Evolutionary conservation across 2,888 invertebrate genomes (phyloP).

Genomic region (Philaethria dido): DNA sequence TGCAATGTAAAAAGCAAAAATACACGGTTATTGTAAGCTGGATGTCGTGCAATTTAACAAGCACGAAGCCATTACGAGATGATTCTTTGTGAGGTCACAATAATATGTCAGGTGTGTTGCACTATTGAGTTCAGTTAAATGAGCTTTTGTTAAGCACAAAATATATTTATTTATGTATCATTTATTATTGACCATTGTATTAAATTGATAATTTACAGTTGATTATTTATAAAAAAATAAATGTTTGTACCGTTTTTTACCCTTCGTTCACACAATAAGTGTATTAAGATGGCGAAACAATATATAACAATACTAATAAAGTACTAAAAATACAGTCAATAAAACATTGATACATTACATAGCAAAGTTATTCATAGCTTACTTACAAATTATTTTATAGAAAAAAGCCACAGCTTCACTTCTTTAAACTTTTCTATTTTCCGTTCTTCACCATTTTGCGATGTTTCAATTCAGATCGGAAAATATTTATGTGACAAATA

Average conservation of each 20-base stretch:
- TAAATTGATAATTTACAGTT: not conserved
- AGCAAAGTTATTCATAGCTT: too few species aligned
- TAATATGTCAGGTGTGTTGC: slow-evolving; percentile 26
- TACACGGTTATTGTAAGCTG: slow-evolving; percentile 18
- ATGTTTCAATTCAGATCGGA: too few species aligned
- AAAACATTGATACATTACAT: too few species aligned
- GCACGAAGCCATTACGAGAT: slow-evolving; percentile 21
- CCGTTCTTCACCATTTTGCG: too few species aligned
- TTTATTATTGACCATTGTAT: not conserved
- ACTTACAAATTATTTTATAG: too few species aligned
- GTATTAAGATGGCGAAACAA: too few species aligned
- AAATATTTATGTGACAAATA: too few species aligned
- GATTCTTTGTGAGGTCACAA: slow-evolving; percentile 25
- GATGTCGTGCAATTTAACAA: slow-evolving; percentile 21
- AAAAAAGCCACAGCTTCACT: too few species aligned
- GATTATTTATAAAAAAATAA: not conserved
- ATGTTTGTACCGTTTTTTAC: not conserved
- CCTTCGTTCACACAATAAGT: too few species aligned
- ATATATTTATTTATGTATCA: not conserved
- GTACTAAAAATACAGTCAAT: too few species aligned
- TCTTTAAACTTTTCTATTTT: too few species aligned
- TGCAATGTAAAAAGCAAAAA: slow-evolving; percentile 10
- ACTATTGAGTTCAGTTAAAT: slow-evolving; percentile 13
- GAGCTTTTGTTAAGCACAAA: slow-evolving; percentile 6
- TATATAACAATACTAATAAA: too few species aligned